Evolutionary conservation across 2,797 vertebrate genomes (phyloP).

Genomic region (Myotis myotis): DNA sequence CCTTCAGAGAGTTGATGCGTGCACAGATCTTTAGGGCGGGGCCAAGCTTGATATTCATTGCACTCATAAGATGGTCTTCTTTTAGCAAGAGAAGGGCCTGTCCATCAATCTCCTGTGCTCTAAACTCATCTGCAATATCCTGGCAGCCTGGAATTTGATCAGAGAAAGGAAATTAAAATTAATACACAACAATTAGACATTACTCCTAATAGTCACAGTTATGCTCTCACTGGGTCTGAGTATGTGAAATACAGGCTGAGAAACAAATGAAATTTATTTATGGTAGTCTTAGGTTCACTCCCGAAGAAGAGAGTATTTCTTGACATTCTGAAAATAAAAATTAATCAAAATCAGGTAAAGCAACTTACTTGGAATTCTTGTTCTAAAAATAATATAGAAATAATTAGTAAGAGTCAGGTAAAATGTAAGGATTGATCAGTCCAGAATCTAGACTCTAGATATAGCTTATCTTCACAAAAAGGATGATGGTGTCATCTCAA

Average conservation of each 20-base stretch:
- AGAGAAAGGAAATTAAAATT: slow-evolving; percentile 57
- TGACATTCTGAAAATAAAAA: slow-evolving; percentile 64
- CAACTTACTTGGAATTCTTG: slow-evolving; percentile 33
- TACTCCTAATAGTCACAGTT: slow-evolving; percentile 39
- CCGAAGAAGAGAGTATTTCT: slow-evolving; percentile 41
- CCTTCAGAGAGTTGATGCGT: slow-evolving; percentile 96
- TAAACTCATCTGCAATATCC: slow-evolving; percentile 96
- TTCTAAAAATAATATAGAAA: slow-evolving; percentile 49
- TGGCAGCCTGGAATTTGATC: slow-evolving; percentile 91
- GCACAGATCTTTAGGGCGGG: slow-evolving; percentile 99
- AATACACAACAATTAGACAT: neutral
- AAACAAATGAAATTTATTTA: slow-evolving; percentile 57
- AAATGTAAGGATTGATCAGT: neutral
- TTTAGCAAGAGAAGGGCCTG: slow-evolving; percentile 97
- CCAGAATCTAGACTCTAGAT: neutral
- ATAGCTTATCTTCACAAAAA: neutral
- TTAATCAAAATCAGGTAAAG: slow-evolving; percentile 54
- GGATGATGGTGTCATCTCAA: neutral
- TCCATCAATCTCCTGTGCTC: slow-evolving; percentile 98
- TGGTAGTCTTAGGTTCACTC: slow-evolving; percentile 32
- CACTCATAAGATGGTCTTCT: slow-evolving; percentile 99
- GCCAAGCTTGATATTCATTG: slow-evolving; percentile 99
- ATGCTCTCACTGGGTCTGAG: slow-evolving; percentile 34
- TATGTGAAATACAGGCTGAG: slow-evolving; percentile 61
- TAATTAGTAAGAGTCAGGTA: slow-evolving; percentile 4